Evolutionary conservation across 1,140 invertebrate genomes (phyloP).

Genomic region (Psix sp.): DNA sequence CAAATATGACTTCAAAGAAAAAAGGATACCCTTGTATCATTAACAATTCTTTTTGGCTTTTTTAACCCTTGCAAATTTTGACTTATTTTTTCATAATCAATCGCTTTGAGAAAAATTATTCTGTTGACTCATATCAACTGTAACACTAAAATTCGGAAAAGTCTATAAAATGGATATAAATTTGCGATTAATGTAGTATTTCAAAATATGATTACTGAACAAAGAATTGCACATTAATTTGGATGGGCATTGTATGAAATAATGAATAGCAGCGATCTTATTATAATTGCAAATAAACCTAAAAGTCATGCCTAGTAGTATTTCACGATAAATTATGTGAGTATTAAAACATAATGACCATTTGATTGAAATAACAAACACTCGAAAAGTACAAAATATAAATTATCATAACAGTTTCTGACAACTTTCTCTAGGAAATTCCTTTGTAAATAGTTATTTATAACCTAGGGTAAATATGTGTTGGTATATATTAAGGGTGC

Average conservation of each 20-base stretch:
- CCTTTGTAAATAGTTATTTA: slow-evolving; percentile 56
- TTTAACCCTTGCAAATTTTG: no score
- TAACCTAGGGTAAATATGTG: slow-evolving; percentile 48
- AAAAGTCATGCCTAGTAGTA: background rate
- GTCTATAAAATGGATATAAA: no score
- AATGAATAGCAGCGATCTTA: background rate
- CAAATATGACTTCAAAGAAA: no score
- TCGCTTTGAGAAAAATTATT: no score
- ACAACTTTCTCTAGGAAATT: slow-evolving; percentile 31
- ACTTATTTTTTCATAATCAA: no score
- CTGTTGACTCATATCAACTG: no score
- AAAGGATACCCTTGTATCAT: no score
- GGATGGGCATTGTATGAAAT: background rate
- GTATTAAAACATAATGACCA: slow-evolving; percentile 29
- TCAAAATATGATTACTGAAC: no score
- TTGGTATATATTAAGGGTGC: slow-evolving; percentile 56
- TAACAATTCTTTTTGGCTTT: no score
- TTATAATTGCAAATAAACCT: slow-evolving; percentile 4
- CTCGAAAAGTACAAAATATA: slow-evolving; percentile 41
- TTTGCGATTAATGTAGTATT: no score
- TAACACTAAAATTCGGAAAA: no score
- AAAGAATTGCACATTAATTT: no score
- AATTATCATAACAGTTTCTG: slow-evolving; percentile 37
- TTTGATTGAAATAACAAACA: slow-evolving; percentile 52
- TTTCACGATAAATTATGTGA: slow-evolving; percentile 36